Base-by-base conservation (phyloP, 1,140 invertebrate species). In the Megathymus violae region DNA sequence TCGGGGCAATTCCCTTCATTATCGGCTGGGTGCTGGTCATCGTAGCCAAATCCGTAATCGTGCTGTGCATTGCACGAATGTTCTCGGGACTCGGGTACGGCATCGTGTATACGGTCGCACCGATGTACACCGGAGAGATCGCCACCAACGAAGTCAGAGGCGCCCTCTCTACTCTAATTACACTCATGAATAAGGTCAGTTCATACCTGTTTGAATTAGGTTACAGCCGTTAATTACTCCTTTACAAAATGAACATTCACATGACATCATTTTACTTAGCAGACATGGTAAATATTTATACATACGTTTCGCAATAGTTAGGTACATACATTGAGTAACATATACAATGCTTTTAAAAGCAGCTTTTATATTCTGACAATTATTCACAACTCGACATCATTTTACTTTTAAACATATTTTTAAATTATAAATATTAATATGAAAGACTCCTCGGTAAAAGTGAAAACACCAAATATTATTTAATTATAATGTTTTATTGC, bases 1-100 rank as follows among this genome's bases (percentile, higher is more conserved):
- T 94, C 5, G 92, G 93, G 6, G 92, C 93, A 0, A 64, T 95
- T n/a, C 94, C 93, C 1, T 93, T 94, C 75, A 87, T 93, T 10
- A 38, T 93, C n/a, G 95, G 95, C 15, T 96, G 94, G 94, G 69
- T 94, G 3, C 80, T 94, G 27, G 92, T 96, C 3, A 92, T 93
- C 41, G 85, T 92, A 38, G 90, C 92, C 34, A 85, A 88, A 17
- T 90, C 90, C 0, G 85, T 93, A 3, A 16, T 65, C 0, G 78
- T 92, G 58, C 79, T 94, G 0, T 94, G 94, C 70, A 69, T 93
- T 11, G 87, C 91, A 0, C 79, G 92, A 47, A 81, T 93, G 82
- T 93, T 80, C 80, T 90, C 93, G 36, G 95, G 95, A 17, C 83
- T 96, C n/a, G 93, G 95, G 1, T 93, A 96, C 62, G 94, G 94